These are phyloP conservation scores for Perccottus glenii DNA, from an alignment of 2,113 vertebrate species.

Conservation along the genomic window DNA sequence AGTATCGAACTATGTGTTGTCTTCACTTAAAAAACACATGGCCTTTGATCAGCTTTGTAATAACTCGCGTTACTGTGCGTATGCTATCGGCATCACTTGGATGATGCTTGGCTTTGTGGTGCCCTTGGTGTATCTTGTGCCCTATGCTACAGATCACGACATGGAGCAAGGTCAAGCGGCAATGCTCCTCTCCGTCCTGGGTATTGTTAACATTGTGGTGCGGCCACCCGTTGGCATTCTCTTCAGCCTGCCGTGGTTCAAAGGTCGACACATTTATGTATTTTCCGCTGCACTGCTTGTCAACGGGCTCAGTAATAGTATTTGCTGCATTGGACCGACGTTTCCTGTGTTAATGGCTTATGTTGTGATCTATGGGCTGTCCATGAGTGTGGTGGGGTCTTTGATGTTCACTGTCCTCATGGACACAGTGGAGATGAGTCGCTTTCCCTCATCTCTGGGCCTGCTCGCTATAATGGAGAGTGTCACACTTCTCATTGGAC, in stretches of 20 bases:
- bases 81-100: constrained; percentile 83
- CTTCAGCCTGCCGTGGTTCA: constrained; percentile 77
- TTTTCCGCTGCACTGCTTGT: constrained; percentile 80
- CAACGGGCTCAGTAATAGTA: constrained; percentile 88
- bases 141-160: constrained; percentile 81
- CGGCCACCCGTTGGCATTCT: constrained; percentile 84
- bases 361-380: constrained; percentile 83
- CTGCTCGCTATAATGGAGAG: constrained; percentile 90
- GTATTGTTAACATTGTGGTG: constrained; percentile 89
- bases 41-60: constrained; percentile 88
- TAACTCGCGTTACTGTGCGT: constrained; percentile 83
- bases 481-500: constrained; percentile 85
- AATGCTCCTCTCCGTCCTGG: constrained; percentile 86
- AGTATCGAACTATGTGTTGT: constrained; percentile 8
- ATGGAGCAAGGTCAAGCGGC: constrained; percentile 84
- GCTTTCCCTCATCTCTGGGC: constrained; percentile 90
- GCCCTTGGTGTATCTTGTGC: constrained; percentile 88
- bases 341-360: constrained; percentile 83
- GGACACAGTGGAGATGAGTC: constrained; percentile 90
- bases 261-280: constrained; percentile 83
- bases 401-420: constrained; percentile 92
- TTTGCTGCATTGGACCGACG: constrained; percentile 79
- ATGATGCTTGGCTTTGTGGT: constrained; percentile 88
- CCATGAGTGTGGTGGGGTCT: constrained; percentile 87
- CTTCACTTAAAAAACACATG: constrained; percentile 79